These are phyloP conservation scores for Acanthosepion esculentum DNA, from an alignment of 2,888 invertebrate genomes.

Conservation along the genomic window DNA sequence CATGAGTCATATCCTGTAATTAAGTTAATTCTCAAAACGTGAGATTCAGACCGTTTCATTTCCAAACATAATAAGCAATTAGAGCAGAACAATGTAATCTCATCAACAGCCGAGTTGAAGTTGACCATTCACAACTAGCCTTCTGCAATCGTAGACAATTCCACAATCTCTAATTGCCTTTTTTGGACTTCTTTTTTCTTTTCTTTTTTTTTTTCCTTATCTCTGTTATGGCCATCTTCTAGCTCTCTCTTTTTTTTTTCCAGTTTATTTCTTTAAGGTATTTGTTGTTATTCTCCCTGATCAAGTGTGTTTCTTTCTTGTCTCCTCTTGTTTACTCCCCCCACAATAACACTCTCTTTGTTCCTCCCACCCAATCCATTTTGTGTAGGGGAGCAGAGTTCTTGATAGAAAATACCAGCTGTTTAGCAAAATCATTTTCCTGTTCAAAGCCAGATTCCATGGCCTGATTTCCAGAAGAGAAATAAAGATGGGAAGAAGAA, in stretches of 20 bases:
- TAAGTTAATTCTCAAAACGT: slow-evolving; percentile 33
- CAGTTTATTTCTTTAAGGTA: background rate
- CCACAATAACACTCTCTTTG: background rate
- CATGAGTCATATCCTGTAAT: slow-evolving; percentile 33
- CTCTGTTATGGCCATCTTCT: slow-evolving; percentile 33
- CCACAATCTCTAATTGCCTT: slow-evolving; percentile 22
- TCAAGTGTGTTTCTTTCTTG: background rate
- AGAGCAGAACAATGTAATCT: slow-evolving; percentile 33
- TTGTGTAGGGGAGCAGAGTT: background rate
- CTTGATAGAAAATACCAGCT: slow-evolving; percentile 17
- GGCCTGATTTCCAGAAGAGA: background rate
- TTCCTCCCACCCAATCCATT: background rate
- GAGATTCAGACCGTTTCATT: slow-evolving; percentile 23
- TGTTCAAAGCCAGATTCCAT: slow-evolving; percentile 18
- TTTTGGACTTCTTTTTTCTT: background rate
- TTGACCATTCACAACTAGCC: slow-evolving; percentile 33
- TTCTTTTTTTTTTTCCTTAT: background rate
- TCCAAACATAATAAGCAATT: slow-evolving; percentile 23
- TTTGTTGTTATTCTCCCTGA: slow-evolving; percentile 8
- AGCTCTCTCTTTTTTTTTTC: background rate
- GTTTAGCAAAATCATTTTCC: slow-evolving; percentile 33
- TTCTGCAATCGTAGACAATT: slow-evolving; percentile 33
- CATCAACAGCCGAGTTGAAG: slow-evolving; percentile 33
- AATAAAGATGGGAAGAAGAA: background rate
- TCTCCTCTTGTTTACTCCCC: background rate